Base-by-base conservation (phyloP, 2,888 invertebrate genomes). In the Anodontia alba region DNA sequence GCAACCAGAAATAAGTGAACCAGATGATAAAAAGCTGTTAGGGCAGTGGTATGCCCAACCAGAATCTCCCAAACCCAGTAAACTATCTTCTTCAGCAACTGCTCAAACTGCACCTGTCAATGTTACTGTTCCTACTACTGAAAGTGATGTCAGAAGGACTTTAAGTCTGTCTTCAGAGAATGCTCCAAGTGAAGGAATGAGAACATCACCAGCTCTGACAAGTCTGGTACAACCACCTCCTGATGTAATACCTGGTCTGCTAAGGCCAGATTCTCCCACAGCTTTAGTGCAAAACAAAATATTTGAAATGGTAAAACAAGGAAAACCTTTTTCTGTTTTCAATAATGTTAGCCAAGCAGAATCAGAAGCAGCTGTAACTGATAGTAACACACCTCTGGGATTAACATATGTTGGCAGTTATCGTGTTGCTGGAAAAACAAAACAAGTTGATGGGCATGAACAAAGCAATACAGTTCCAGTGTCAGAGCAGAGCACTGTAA, bases 21-120 rank as follows among this genome's bases (percentile, higher is more conserved):
- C 57, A 29, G 57, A 57, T 57, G 57, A 57, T 57, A 57, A 17
- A 57, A 57, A 57, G 17, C 7, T 57, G 57, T 10, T 57, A 29
- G 29, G 57, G 10, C 57, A 29, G 23, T 57, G 57, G 57, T 57
- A 57, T 57, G 26, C 29, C 8, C 57, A 29, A 57, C 57, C 57
- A 17, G 20, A 10, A 17, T 15, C 51, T n/a, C 51, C 51, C 20
- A 42, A 42, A 42, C 42, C 42, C 7, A 15, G 15, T 42, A 42
- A 42, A 15, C 42, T 15, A 10, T 15, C 42, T 42, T 15, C 42
- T 42, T 42, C 42, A 10, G 15, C 7, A 42, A 42, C 42, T 42
- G 7, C 42, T 10, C 8, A 42, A 42, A 42, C 8, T 42, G 42
- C 42, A 42, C 42, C 42, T 42, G 42, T 42, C 15, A 42, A 42